Conservation (phyloP, 2,113 vertebrate genomes). For the Trematocara macrostoma region DNA sequence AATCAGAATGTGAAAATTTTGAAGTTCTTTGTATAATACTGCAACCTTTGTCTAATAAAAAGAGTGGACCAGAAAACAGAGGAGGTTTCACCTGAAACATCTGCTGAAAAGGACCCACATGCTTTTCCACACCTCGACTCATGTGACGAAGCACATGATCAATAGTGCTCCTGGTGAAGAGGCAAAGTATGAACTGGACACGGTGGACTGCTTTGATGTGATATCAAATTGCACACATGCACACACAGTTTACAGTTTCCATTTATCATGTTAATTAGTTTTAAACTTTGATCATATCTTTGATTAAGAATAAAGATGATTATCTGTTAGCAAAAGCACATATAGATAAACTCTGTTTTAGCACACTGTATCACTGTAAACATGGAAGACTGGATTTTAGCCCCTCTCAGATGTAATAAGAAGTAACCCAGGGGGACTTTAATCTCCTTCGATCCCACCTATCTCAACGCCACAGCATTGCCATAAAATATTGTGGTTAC, state of each 20-base stretch:
- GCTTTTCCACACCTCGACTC: neutral
- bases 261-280: neutral
- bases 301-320: neutral
- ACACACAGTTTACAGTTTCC: neutral
- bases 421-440: rapidly evolving
- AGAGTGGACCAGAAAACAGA: neutral
- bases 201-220: neutral
- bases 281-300: neutral
- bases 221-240: neutral
- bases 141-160: rapidly evolving
- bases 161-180: neutral
- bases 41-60: neutral
- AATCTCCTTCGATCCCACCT: neutral
- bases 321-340: neutral
- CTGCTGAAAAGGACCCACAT: neutral
- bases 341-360: neutral
- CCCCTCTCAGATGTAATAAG: neutral
- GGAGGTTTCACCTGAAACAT: neutral
- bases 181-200: neutral
- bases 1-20: neutral
- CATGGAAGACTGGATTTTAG: neutral
- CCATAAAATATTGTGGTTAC: neutral
- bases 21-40: neutral
- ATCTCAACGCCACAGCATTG: rapidly evolving
- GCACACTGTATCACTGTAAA: neutral